A percentile compares a stretch with the other conserved stretches of the same genome.
Conservation (phyloP, 1,140 invertebrate genomes). For the Cotesia vestalis region DNA sequence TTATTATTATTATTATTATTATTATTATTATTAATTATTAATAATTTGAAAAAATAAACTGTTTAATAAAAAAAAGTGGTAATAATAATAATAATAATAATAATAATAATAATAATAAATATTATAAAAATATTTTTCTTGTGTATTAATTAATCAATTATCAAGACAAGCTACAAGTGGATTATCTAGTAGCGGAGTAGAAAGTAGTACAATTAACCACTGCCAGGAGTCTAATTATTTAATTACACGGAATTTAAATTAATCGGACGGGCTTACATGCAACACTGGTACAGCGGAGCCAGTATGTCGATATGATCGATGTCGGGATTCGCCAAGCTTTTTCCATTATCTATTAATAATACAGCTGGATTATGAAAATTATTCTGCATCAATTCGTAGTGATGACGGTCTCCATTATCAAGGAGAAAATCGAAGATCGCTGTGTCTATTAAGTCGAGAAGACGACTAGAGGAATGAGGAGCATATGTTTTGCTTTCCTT, state of each 20-base stretch:
- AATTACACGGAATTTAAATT: constrained; percentile 31
- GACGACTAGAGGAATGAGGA: constrained; percentile 65
- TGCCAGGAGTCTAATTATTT: constrained; percentile 19
- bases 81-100: constrained; percentile 19
- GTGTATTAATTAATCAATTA: too few relatives aligned
- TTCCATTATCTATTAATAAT: constrained; percentile 92
- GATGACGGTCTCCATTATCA: constrained; percentile 94
- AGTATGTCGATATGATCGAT: constrained; percentile 86
- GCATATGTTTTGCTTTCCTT: constrained; percentile 59
- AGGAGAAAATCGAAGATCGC: constrained; percentile 93
- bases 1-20: too few relatives aligned
- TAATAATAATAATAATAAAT: constrained; percentile 21
- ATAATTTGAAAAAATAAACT: too few relatives aligned
- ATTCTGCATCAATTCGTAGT: constrained; percentile 80
- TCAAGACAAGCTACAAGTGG: too few relatives aligned
- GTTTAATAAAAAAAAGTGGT: too few relatives aligned
- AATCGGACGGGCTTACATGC: constrained; percentile 74
- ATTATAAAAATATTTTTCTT: not conserved
- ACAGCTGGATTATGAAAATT: constrained; percentile 73
- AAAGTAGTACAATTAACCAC: constrained; percentile 26
- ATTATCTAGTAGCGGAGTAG: constrained; percentile 29
- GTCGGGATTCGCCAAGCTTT: constrained; percentile 88
- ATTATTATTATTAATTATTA: too few relatives aligned
- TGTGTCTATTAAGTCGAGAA: constrained; percentile 88
- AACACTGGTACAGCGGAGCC: constrained; percentile 90